phyloP scores from a whole-genome alignment of 2,113 vertebrate genomes.

The Sinosuthora webbiana region DNA sequence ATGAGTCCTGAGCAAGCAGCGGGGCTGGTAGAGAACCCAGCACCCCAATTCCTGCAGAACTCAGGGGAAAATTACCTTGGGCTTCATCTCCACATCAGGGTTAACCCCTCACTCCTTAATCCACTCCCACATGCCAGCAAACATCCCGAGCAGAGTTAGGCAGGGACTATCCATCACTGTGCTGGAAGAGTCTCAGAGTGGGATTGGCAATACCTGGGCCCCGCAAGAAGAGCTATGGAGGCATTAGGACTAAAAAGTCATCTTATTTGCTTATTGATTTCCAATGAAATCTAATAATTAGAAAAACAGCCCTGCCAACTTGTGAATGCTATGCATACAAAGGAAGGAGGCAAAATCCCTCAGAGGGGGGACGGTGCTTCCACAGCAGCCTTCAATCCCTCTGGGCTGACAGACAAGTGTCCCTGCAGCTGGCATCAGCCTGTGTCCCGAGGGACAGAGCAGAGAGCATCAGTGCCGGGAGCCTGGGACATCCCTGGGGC shows the following conservation, averaged over 20 bases:
- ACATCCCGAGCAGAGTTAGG: not conserved
- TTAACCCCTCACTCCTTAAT: not conserved
- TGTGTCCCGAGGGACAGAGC: not conserved
- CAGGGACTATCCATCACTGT: rapidly evolving
- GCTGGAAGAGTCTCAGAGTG: not conserved
- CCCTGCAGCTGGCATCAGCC: not conserved
- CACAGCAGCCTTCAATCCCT: not conserved
- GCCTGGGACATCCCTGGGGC: not conserved
- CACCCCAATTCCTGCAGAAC: not conserved
- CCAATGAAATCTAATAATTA: conserved; percentile 38
- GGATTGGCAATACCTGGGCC: not conserved
- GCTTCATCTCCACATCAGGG: not conserved
- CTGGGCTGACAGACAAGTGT: not conserved
- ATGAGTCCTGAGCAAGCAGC: not conserved
- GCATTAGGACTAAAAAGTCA: not conserved
- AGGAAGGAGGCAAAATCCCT: not conserved
- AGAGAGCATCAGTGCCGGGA: rapidly evolving
- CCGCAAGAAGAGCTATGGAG: not conserved
- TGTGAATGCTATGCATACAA: not conserved
- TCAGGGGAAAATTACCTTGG: not conserved
- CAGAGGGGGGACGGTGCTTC: not conserved
- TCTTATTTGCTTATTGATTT: conserved; percentile 50
- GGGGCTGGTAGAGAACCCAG: not conserved
- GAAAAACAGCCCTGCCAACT: not conserved
- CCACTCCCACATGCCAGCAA: not conserved